Conservation (phyloP, 2,113 vertebrate genomes). For the Rhinoderma darwinii region DNA sequence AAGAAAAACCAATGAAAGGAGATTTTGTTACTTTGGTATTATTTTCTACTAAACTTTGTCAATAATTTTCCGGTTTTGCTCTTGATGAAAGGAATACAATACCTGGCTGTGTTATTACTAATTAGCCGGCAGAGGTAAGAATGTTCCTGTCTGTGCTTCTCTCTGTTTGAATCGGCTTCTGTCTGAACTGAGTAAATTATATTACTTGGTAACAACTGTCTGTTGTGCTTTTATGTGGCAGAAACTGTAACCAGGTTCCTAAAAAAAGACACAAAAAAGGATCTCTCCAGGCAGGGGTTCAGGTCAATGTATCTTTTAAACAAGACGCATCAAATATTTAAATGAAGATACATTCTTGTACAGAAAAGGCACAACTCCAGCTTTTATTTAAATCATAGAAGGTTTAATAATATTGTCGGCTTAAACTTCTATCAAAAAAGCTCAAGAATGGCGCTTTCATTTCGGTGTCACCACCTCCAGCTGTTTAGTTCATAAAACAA, state of each 20-base stretch:
- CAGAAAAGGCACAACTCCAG: not conserved
- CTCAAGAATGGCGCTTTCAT: not conserved
- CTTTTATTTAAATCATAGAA: slow-evolving; percentile 10
- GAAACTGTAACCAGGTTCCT: slow-evolving; percentile 16
- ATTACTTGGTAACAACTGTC: slow-evolving; percentile 25
- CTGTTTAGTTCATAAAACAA: slow-evolving; percentile 18
- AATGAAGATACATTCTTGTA: not conserved
- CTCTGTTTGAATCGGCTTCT: slow-evolving; percentile 34
- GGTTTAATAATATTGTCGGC: slow-evolving; percentile 1
- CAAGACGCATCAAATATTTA: slow-evolving; percentile 14
- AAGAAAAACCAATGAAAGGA: not conserved
- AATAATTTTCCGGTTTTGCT: not conserved
- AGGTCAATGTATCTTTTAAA: slow-evolving; percentile 24
- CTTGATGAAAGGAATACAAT: slow-evolving; percentile 15
- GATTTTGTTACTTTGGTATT: not conserved
- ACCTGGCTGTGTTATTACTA: slow-evolving; percentile 19
- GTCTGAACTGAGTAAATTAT: slow-evolving; percentile 34
- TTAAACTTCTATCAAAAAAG: slow-evolving; percentile 5
- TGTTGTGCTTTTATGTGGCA: slow-evolving; percentile 34
- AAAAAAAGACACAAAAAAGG: not conserved
- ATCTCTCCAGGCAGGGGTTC: not conserved
- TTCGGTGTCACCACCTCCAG: not conserved
- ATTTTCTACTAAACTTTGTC: not conserved
- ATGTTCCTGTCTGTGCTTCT: slow-evolving; percentile 14
- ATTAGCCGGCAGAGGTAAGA: slow-evolving; percentile 30